Conservation (phyloP, 2,888 invertebrate species). For the Pseudanteris insignis region DNA sequence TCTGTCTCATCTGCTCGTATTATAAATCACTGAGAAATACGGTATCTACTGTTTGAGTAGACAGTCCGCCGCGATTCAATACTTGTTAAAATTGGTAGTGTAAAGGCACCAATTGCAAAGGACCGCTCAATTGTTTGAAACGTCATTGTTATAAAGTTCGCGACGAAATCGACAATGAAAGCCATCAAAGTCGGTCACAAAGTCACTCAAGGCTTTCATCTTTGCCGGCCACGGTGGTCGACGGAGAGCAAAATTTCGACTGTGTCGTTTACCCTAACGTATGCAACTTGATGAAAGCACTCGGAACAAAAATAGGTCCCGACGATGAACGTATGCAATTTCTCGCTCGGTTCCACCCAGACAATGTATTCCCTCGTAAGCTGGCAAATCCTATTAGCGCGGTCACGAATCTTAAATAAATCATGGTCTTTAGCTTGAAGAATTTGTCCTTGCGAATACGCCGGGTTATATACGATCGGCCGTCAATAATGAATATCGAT, state of each 20-base stretch:
- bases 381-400: constrained; percentile 34
- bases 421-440: constrained; percentile 30
- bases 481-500: constrained; percentile 46
- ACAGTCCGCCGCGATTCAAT: constrained; percentile 12
- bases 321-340: constrained; percentile 31
- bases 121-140: constrained; percentile 10
- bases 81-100: constrained; percentile 4
- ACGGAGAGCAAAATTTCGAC: constrained; percentile 2
- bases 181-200: constrained; percentile 5
- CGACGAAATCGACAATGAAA: constrained; percentile 1
- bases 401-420: constrained; percentile 35
- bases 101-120: neutral
- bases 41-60: constrained; percentile 10
- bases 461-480: constrained; percentile 32
- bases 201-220: constrained; percentile 8
- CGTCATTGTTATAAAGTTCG: neutral
- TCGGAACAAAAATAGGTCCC: constrained; percentile 20
- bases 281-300: constrained; percentile 32
- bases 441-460: constrained; percentile 42
- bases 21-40: constrained; percentile 36
- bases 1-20: constrained; percentile 11
- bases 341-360: constrained; percentile 29
- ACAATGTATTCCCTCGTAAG: constrained; percentile 35
- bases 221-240: constrained; percentile 4
- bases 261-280: constrained; percentile 31